Evolutionary conservation across 2,113 vertebrate genomes (phyloP).

Genomic region (Fregata magnificens): DNA sequence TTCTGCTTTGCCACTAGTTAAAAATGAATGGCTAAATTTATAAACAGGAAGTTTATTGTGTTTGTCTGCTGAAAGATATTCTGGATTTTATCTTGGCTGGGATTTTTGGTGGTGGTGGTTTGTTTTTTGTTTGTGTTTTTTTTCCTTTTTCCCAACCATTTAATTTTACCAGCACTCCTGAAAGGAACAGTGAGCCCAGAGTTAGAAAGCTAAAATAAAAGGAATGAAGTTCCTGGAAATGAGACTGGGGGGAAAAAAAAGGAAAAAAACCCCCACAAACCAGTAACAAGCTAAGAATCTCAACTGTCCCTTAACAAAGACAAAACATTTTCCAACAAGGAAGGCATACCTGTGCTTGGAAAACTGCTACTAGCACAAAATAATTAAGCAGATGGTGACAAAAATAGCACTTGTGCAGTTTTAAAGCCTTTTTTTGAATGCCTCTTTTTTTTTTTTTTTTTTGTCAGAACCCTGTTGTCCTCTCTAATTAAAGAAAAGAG

Average conservation of each 20-base stretch:
- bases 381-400: neutral
- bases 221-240: neutral
- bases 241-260: neutral
- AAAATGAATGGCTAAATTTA: conserved; percentile 56
- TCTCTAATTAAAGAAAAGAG: neutral
- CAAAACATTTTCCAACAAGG: neutral
- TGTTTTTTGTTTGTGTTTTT: neutral
- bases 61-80: conserved; percentile 4
- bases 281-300: neutral
- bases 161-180: neutral
- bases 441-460: rapidly evolving
- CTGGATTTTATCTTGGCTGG: neutral
- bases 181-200: neutral
- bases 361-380: neutral
- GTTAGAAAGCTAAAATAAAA: conserved; percentile 21
- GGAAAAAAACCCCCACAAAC: neutral
- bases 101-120: neutral
- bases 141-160: neutral
- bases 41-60: conserved; percentile 37
- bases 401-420: neutral
- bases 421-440: neutral
- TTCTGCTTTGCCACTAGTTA: conserved; percentile 44
- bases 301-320: neutral
- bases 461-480: neutral
- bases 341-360: neutral